A percentile compares a stretch with the other conserved stretches of the same genome.
phyloP scores from a whole-genome alignment of 2,888 invertebrate species.

The Therioaphis trifolii region DNA sequence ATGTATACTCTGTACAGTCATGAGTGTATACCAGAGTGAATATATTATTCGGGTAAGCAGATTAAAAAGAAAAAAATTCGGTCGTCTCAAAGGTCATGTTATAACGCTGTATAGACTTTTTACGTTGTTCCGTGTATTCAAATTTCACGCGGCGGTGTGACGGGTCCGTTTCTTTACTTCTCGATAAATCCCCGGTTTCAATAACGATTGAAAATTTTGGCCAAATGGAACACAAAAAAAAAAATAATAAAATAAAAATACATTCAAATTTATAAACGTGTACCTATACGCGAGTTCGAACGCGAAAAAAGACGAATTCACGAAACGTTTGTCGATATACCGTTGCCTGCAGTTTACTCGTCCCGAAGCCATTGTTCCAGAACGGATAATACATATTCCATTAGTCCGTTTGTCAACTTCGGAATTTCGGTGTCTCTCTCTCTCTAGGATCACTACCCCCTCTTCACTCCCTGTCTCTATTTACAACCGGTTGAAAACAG shows the following conservation, averaged over 20 bases:
- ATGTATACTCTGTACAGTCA: too few relatives aligned
- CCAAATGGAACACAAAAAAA: neutral
- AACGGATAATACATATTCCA: conserved; percentile 56
- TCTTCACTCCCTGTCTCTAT: too few relatives aligned
- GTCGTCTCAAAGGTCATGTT: conserved; percentile 3
- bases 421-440: conserved; percentile 52
- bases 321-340: conserved; percentile 35
- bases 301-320: conserved; percentile 15
- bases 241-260: neutral
- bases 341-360: conserved; percentile 46
- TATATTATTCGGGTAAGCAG: neutral
- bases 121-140: conserved; percentile 6
- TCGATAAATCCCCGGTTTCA: too few relatives aligned
- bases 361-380: conserved; percentile 51
- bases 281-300: neutral
- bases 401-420: conserved; percentile 51
- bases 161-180: conserved; percentile 17
- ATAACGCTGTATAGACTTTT: neutral
- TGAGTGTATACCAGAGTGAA: neutral
- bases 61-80: neutral
- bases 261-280: neutral
- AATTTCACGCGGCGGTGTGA: neutral
- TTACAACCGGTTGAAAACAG: conserved; percentile 48
- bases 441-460: conserved; percentile 22
- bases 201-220: neutral